These are phyloP conservation scores for Etia nguti DNA, from an alignment of 2,113 vertebrate genomes.

Conservation along the genomic window DNA sequence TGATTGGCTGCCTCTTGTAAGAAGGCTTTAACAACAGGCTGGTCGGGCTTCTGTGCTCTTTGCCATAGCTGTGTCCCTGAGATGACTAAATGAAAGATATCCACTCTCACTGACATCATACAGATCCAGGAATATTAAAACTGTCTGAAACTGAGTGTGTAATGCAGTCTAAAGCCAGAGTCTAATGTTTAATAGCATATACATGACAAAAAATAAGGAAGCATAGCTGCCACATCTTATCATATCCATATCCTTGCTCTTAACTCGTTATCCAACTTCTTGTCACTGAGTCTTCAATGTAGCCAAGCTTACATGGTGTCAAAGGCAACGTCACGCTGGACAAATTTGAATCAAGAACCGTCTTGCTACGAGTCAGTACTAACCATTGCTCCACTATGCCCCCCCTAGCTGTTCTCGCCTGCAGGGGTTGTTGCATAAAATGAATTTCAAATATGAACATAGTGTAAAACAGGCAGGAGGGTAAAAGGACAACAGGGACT, in stretches of 20 bases:
- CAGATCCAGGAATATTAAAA: not conserved
- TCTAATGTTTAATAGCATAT: not conserved
- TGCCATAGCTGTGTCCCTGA: not conserved
- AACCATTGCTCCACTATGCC: rapidly evolving
- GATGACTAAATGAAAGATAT: not conserved
- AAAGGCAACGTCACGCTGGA: not conserved
- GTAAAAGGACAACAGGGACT: not conserved
- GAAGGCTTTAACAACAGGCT: not conserved
- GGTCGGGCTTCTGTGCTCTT: not conserved
- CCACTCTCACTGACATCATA: not conserved
- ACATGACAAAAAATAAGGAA: not conserved
- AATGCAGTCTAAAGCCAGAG: not conserved
- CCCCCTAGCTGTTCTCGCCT: not conserved
- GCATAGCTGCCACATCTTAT: not conserved
- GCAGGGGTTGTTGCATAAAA: not conserved
- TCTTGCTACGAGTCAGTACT: not conserved
- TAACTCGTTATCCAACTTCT: not conserved
- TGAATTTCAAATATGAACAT: not conserved
- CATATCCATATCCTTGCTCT: not conserved
- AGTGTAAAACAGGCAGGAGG: not conserved
- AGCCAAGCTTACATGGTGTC: not conserved
- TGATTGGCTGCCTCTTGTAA: not conserved
- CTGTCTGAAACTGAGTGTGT: not conserved
- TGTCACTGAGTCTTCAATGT: not conserved
- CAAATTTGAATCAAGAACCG: not conserved